Percentiles rank a stretch among this genome's conserved stretches.
Conservation (phyloP, 2,888 invertebrate genomes). For the Ptychoptera albimana region DNA sequence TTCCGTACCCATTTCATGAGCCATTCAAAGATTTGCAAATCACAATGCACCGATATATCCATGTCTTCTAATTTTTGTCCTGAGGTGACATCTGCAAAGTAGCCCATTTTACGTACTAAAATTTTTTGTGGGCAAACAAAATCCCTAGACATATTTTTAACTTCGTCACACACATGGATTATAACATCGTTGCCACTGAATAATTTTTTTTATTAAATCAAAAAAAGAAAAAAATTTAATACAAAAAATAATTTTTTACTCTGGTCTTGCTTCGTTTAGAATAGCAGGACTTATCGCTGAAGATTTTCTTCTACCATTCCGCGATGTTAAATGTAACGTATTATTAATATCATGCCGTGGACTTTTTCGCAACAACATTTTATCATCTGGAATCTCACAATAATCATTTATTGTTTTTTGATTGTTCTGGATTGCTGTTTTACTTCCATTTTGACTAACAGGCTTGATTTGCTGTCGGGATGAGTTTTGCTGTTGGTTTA, state of each 20-base stretch:
- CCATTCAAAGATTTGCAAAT: conserved; percentile 92
- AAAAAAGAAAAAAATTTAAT: neutral
- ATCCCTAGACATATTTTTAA: conserved; percentile 75
- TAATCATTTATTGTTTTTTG: neutral
- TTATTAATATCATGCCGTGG: neutral
- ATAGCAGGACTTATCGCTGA: neutral
- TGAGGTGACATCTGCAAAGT: conserved; percentile 78
- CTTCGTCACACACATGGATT: conserved; percentile 91
- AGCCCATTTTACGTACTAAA: conserved; percentile 83
- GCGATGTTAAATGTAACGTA: neutral
- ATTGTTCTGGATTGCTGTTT: neutral
- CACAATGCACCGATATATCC: conserved; percentile 95
- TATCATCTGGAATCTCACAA: no score
- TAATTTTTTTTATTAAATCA: no score
- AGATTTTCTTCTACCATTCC: neutral
- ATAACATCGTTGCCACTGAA: conserved; percentile 59
- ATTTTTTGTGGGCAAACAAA: conserved; percentile 78
- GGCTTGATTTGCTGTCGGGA: no score
- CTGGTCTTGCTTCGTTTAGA: neutral
- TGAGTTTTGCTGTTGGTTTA: neutral
- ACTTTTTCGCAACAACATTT: no score
- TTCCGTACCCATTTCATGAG: conserved; percentile 90
- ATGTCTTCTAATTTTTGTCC: conserved; percentile 67
- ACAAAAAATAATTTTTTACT: neutral
- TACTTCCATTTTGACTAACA: no score